Base-by-base conservation (phyloP, 2,888 invertebrate species). In the Ophonus ardosiacus region DNA sequence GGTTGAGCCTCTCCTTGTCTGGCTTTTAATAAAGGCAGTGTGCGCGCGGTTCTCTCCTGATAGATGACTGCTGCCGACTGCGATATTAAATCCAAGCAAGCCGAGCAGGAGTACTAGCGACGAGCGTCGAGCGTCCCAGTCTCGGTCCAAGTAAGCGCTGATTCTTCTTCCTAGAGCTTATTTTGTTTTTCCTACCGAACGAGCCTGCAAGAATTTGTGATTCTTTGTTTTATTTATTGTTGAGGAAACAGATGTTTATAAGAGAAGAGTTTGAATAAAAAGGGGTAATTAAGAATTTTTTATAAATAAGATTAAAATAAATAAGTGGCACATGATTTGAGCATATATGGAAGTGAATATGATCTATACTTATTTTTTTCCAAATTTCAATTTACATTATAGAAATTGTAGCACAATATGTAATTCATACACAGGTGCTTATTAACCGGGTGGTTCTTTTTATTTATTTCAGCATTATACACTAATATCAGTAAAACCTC, bases 41-140 rank as follows among this genome's bases (percentile, higher is more conserved):
- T 63, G 63, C 18, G 63, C 63, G 18, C 63, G 63, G 21, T 63
- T 21, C 31, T 31, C 31, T 31, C 63, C 63, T 63, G 63, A 63
- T 63, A 63, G 63, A 63, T 63, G 63, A 63, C 63, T 61, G 61
- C 61, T 21, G 61, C 61, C 61, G 61, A 6, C 61, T 63, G 63
- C 63, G 24, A 63, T 63, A 63, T 63, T 63, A 63, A 63, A 63
- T 24, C 63, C 21, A 5, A 18, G 15, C 18, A n/a, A n/a, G n/a
- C 17, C 59, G 10, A 21, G 24, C 21, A 24, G 21, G 21, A 59
- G 59, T 18, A 31, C 31, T 31, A 31, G 31, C 31, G 31, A 5
- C 31, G 31, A 31, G 31, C 31, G 1, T 31, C 31, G n/a, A n/a
- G n/a, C n/a, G n/a, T n/a, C 31, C 31, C 5, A 31, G 31, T 31